Percentiles rank a stretch among this genome's conserved stretches.
Conservation (phyloP, 2,888 invertebrate species). For the Caenorhabditis auriculariae region DNA sequence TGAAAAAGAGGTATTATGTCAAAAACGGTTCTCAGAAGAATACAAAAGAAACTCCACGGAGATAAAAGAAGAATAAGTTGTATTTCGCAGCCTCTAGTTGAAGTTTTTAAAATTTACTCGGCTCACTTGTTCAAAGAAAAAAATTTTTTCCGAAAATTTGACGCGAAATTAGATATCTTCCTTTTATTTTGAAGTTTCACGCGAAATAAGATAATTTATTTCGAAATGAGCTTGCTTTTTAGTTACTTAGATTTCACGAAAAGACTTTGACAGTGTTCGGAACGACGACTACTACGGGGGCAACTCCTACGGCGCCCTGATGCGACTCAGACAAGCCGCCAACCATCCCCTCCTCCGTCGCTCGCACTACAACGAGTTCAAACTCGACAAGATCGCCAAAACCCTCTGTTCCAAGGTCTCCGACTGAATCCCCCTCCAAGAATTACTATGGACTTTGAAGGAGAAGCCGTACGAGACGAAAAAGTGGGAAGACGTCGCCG, state of each 20-base stretch:
- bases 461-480: slow-evolving; percentile 64
- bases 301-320: slow-evolving; percentile 72
- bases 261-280: too few relatives aligned
- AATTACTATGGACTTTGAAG: slow-evolving; percentile 7
- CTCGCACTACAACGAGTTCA: slow-evolving; percentile 71
- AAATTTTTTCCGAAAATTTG: too few relatives aligned
- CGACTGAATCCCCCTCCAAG: too few relatives aligned
- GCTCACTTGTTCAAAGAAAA: not conserved
- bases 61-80: too few relatives aligned
- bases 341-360: slow-evolving; percentile 88
- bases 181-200: not conserved
- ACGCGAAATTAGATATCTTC: not conserved
- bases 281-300: slow-evolving; percentile 9
- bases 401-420: slow-evolving; percentile 35
- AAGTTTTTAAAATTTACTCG: slow-evolving; percentile 2
- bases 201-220: not conserved
- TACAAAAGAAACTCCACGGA: too few relatives aligned
- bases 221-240: not conserved
- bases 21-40: not conserved
- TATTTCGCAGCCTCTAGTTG: too few relatives aligned
- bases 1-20: not conserved
- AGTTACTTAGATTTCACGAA: too few relatives aligned
- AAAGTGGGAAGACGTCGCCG: slow-evolving; percentile 71
- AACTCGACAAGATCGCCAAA: slow-evolving; percentile 73
- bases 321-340: slow-evolving; percentile 84